Evolutionary conservation across 2,113 vertebrate genomes (phyloP).

Genomic region (Motacilla tschutschensis): DNA sequence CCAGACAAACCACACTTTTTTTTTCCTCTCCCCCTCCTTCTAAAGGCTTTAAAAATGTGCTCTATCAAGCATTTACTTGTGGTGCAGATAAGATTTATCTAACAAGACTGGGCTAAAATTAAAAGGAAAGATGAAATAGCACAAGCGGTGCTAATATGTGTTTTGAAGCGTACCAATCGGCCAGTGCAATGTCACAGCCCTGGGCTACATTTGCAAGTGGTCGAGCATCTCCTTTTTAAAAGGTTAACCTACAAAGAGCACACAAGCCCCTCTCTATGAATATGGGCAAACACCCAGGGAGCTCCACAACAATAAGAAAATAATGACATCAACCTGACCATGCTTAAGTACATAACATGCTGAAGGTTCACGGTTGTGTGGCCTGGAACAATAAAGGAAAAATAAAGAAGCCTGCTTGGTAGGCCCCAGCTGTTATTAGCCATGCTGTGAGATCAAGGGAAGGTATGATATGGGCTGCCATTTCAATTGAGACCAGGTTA

Average conservation of each 20-base stretch:
- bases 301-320: conserved; percentile 87
- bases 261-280: conserved; percentile 79
- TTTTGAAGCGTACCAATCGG: conserved; percentile 75
- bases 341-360: conserved; percentile 91
- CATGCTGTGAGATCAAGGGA: conserved; percentile 83
- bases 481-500: conserved; percentile 88
- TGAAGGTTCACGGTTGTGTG: conserved; percentile 88
- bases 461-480: conserved; percentile 82
- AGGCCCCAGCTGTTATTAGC: conserved; percentile 85
- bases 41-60: conserved; percentile 61
- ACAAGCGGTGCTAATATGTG: conserved; percentile 72
- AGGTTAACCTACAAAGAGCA: conserved; percentile 86
- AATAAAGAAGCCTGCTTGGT: conserved; percentile 76
- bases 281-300: conserved; percentile 85
- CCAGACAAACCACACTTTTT: conserved; percentile 33
- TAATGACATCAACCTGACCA: conserved; percentile 92
- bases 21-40: not conserved
- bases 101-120: conserved; percentile 68
- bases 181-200: conserved; percentile 73
- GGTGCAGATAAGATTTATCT: conserved; percentile 67
- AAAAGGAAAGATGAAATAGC: conserved; percentile 71
- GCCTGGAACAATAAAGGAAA: conserved; percentile 86
- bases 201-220: conserved; percentile 85
- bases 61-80: conserved; percentile 63
- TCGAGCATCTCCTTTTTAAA: conserved; percentile 80